A percentile compares a stretch with the other conserved stretches of the same genome.
Conservation (phyloP, 2,113 vertebrate species). For the Conger conger region DNA sequence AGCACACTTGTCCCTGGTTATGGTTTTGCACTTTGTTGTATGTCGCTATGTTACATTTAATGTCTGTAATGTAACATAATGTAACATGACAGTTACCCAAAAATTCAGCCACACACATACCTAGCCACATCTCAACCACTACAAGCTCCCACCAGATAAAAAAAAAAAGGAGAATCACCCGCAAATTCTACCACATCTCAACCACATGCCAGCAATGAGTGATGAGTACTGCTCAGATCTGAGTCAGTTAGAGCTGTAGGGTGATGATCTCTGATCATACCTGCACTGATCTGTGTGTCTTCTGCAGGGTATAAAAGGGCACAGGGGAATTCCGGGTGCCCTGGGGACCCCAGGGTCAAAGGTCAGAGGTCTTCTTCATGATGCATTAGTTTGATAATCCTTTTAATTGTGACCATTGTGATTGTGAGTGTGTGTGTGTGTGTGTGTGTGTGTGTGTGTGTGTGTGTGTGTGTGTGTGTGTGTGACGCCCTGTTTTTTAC, state of each 20-base stretch:
- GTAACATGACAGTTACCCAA: too few species aligned
- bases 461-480: neutral
- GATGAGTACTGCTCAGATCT: too few species aligned
- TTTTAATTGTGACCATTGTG: neutral
- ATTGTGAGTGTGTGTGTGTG: neutral
- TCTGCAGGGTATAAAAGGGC: slow-evolving; percentile 73
- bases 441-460: neutral
- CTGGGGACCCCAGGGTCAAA: slow-evolving; percentile 72
- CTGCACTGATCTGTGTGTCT: neutral
- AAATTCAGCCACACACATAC: too few species aligned
- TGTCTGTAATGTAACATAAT: too few species aligned
- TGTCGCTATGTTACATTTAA: too few species aligned
- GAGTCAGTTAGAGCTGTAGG: too few species aligned
- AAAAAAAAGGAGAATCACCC: too few species aligned
- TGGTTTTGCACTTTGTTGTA: too few species aligned
- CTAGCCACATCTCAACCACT: too few species aligned
- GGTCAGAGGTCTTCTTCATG: slow-evolving; percentile 51
- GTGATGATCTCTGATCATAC: neutral
- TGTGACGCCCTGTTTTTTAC: neutral
- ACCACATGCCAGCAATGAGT: neutral
- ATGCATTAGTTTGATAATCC: neutral
- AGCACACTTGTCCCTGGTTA: too few species aligned
- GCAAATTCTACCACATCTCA: neutral
- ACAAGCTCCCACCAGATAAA: too few species aligned
- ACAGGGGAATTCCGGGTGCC: slow-evolving; percentile 65